These are phyloP conservation scores for Drosophila gaucha DNA, from an alignment of 2,888 invertebrate species.

Conservation along the genomic window DNA sequence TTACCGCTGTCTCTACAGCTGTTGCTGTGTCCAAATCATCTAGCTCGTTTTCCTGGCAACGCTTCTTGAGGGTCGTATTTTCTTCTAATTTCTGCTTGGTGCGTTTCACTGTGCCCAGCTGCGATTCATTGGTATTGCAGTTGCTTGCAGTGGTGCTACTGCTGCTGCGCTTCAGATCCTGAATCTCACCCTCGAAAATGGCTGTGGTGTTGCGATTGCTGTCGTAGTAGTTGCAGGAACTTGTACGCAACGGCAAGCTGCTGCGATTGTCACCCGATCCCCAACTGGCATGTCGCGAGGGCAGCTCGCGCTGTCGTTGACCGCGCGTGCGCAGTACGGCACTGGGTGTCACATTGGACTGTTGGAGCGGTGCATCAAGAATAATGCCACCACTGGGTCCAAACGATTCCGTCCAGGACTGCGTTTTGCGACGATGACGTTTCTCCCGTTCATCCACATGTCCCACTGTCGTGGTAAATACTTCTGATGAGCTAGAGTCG, in stretches of 20 bases:
- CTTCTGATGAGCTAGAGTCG: constrained; percentile 85
- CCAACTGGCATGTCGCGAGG: constrained; percentile 93
- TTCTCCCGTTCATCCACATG: constrained; percentile 87
- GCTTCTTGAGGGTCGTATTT: constrained; percentile 80
- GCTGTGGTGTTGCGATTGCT: constrained; percentile 84
- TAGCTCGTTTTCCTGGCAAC: constrained; percentile 79
- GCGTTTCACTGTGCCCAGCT: constrained; percentile 88
- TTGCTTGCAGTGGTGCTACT: constrained; percentile 70
- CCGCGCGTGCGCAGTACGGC: constrained; percentile 76
- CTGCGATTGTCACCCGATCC: constrained; percentile 89
- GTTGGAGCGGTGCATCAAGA: constrained; percentile 54
- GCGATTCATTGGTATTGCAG: constrained; percentile 50
- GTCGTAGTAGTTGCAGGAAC: constrained; percentile 91
- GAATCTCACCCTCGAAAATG: constrained; percentile 84
- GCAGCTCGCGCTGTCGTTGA: constrained; percentile 86
- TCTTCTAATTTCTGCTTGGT: constrained; percentile 90
- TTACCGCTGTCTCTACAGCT: neutral
- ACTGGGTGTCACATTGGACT: constrained; percentile 27
- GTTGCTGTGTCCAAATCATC: constrained; percentile 30
- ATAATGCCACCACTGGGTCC: constrained; percentile 76
- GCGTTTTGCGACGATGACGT: constrained; percentile 81
- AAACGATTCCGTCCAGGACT: constrained; percentile 82
- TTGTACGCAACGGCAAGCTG: constrained; percentile 88
- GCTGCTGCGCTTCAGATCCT: constrained; percentile 77
- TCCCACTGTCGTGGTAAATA: constrained; percentile 86